Base-by-base conservation (phyloP, 2,888 invertebrate genomes). In the Kryphioiulus occultus region DNA sequence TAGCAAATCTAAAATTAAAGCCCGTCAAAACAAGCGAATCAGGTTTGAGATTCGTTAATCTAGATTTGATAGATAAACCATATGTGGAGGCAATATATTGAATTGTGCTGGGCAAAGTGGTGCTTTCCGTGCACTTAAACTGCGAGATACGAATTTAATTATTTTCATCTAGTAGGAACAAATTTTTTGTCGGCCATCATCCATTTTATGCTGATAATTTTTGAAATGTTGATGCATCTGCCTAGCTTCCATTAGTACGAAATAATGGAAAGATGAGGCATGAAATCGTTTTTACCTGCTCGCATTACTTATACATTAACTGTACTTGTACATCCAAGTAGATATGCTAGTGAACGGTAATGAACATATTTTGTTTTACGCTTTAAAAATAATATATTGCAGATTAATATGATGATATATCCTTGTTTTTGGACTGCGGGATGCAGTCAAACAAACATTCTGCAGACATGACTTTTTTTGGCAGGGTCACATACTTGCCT, bases 1-100 rank as follows among this genome's bases (percentile, higher is more conserved):
- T 68, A 68, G 68, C 68, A 68, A 68, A 68, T 68, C 22, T 68
- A 68, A 68, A 68, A 68, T 68, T 68, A 10, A 68, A 68, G 26
- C 68, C 68, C 68, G 0, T 26, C 26, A 7, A 26, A 68, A 68
- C 68, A 68, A 1, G 68, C 68, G 26, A 26, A 68, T 68, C 22
- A 68, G 68, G 9, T 26, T 68, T 68, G 68, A n/a, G 68, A 9
- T 26, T 19, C 26, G 68, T 22, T 68, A 68, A 68, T 68, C 22
- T 68, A 22, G 10, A 68, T 68, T 68, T 68, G 26, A 68, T 68
- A 68, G 68, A 22, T 68, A 9, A 68, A 26, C 26, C 68, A 68
- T 12, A 68, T 68, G 22, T 68, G 68, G 9, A 68, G 26, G 22
- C 19, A 68, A 5, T 4, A 59, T 22, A 59, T 26, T 68, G 68